A percentile compares a stretch with the other conserved stretches of the same genome.
phyloP scores from a whole-genome alignment of 2,797 vertebrate species.

The Cryptoblepharus egeriae region DNA sequence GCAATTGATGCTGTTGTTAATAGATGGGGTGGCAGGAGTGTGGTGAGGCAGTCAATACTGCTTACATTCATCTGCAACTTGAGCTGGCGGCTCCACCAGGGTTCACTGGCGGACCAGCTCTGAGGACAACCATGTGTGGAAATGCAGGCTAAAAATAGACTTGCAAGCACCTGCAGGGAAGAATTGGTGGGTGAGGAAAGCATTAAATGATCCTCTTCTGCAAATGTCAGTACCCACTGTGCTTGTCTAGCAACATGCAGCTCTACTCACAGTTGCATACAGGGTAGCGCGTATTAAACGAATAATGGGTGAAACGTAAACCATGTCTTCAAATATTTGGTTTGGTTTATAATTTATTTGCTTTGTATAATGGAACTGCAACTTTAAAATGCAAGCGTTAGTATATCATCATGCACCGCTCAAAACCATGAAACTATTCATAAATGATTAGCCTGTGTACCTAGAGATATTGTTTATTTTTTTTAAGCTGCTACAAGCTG shows the following conservation, averaged over 20 bases:
- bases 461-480: constrained; percentile 56
- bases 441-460: constrained; percentile 38
- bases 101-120: not conserved
- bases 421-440: constrained; percentile 36
- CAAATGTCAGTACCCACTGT: not conserved
- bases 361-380: not conserved
- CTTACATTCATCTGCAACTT: too few species aligned
- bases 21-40: too few species aligned
- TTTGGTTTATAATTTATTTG: constrained; percentile 26
- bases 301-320: not conserved
- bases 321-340: constrained; percentile 8
- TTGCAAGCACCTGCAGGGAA: not conserved
- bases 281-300: not conserved
- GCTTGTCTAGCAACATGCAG: not conserved
- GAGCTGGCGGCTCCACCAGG: not conserved
- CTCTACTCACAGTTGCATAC: not conserved
- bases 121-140: not conserved
- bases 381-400: constrained; percentile 35
- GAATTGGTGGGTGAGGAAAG: not conserved
- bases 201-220: not conserved
- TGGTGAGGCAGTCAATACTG: too few species aligned
- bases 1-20: too few species aligned
- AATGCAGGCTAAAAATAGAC: not conserved
- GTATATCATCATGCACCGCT: constrained; percentile 34
- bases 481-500: constrained; percentile 47